These are phyloP conservation scores for Columba guinea DNA, from an alignment of 2,797 vertebrate species.

Conservation along the genomic window DNA sequence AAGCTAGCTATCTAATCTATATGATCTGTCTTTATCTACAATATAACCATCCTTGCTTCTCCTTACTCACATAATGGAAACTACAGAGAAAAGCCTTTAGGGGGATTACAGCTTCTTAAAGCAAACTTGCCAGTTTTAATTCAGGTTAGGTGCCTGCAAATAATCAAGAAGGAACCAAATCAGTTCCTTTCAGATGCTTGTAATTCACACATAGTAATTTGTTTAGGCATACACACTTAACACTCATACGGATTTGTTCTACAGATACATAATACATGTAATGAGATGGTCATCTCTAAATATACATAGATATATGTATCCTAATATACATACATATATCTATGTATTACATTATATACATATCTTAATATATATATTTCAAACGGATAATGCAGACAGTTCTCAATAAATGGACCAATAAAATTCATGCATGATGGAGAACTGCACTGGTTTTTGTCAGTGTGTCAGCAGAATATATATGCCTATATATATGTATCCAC, in stretches of 20 bases:
- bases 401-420: not conserved
- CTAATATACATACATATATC: not conserved
- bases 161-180: conserved; percentile 11
- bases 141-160: conserved; percentile 9
- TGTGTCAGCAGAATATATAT: not conserved
- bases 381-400: not conserved
- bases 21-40: not conserved
- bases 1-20: not conserved
- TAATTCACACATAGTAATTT: not conserved
- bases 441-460: not conserved
- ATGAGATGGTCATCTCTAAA: conserved; percentile 59
- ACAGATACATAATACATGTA: not conserved
- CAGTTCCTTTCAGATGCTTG: not conserved
- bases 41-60: not conserved
- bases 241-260: not conserved
- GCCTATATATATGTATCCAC: not conserved
- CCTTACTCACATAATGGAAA: not conserved
- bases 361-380: not conserved
- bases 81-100: not conserved
- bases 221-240: not conserved
- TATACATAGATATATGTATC: conserved; percentile 1
- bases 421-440: not conserved
- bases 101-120: conserved; percentile 35
- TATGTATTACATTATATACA: not conserved
- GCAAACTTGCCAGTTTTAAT: conserved; percentile 61